These are phyloP conservation scores for Venturia canescens DNA, from an alignment of 1,140 invertebrate genomes.

Conservation along the genomic window DNA sequence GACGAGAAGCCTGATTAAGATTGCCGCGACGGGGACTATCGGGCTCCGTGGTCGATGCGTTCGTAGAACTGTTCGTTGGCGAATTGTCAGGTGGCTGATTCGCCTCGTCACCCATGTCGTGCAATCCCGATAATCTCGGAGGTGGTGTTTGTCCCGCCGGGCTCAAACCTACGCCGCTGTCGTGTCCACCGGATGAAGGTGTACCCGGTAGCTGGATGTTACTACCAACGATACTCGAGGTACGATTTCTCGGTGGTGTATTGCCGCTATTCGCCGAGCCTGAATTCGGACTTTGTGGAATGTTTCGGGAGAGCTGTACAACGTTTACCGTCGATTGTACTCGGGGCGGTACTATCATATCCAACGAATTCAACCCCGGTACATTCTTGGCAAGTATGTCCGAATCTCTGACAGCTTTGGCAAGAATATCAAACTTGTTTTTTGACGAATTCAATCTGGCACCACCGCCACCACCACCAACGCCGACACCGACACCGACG, in stretches of 20 bases:
- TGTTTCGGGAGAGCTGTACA: conserved; percentile 78
- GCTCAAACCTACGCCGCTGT: conserved; percentile 74
- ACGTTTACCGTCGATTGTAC: conserved; percentile 79
- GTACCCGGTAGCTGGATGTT: conserved; percentile 68
- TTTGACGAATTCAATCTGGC: conserved; percentile 64
- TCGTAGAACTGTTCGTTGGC: conserved; percentile 58
- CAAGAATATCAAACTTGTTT: conserved; percentile 71
- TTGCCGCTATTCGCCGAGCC: conserved; percentile 67
- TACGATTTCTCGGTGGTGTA: conserved; percentile 65
- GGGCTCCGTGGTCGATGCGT: conserved; percentile 48
- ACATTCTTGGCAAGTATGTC: conserved; percentile 73
- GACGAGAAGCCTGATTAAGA: conserved; percentile 58
- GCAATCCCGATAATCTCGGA: conserved; percentile 65
- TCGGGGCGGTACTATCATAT: conserved; percentile 78
- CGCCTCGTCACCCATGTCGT: conserved; percentile 72
- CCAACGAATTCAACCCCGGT: conserved; percentile 77
- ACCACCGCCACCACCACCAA: too few relatives aligned
- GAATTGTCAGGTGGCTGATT: conserved; percentile 71
- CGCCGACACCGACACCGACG: too few relatives aligned
- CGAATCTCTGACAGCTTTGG: conserved; percentile 62
- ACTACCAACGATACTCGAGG: conserved; percentile 63
- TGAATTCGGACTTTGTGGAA: conserved; percentile 71
- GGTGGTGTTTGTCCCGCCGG: conserved; percentile 74
- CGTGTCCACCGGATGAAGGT: conserved; percentile 71
- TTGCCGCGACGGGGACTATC: conserved; percentile 53